Base-by-base conservation (phyloP, 2,888 invertebrate genomes). In the Amblyjoppa proteus region DNA sequence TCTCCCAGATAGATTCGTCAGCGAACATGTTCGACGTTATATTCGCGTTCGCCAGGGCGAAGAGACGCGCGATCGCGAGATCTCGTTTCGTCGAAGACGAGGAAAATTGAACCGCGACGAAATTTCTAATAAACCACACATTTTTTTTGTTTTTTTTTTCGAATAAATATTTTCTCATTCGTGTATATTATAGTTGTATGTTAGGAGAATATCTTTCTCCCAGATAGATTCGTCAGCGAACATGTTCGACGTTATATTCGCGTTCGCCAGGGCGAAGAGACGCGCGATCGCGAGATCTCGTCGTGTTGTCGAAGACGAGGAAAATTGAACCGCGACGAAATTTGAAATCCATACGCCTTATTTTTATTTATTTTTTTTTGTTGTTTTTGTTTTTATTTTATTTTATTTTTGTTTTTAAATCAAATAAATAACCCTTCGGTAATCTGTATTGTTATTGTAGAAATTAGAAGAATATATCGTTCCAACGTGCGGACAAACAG, bases 371-470 rank as follows among this genome's bases (percentile, higher is more conserved):
- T n/a, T n/a, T 38, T n/a, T 64, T 34, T 76, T 70, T 66, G 82
- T 84, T 85, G 20, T 20, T 20, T 20, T 20, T 20, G 0, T 20
- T 20, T 20, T 20, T 20, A n/a, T n/a, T n/a, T n/a, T n/a, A n/a
- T 20, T 20, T 20, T 20, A 0, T 20, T 84, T 83, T 85, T 81
- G 73, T 61, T 66, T 68, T 51, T 56, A 16, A 25, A 51, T 53
- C 31, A 41, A 41, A 51, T 16, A 11, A 51, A 3, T 28, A 3
- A 20, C 20, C 20, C 20, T 20, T 20, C 20, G 20, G 20, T 20
- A 20, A 20, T 20, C 20, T 20, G 20, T 20, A 20, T 20, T 20
- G 20, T 20, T 20, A 20, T 20, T 20, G 20, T 20, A 20, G 20
- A 20, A 61, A 61, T 61, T 31, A 5, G 28, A 6, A 13, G 7